Percentiles rank a stretch among this genome's conserved stretches.
These are phyloP conservation scores for Hemiscyllium ocellatum DNA, from an alignment of 2,113 vertebrate species.

Conservation along the genomic window DNA sequence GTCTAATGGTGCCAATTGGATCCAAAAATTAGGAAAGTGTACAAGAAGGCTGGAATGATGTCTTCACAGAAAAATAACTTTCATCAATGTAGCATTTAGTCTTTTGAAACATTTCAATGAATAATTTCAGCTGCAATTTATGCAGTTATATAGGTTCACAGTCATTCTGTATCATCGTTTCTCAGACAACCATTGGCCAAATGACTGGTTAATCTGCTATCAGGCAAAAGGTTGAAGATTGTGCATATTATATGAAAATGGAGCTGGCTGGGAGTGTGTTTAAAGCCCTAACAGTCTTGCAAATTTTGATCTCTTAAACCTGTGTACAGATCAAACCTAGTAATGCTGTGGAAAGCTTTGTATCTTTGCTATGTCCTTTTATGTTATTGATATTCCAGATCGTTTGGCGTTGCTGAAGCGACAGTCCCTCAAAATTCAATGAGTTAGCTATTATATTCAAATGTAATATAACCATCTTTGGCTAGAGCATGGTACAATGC, in stretches of 20 bases:
- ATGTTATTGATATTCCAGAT: neutral
- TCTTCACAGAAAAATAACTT: neutral
- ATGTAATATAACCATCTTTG: too few species aligned
- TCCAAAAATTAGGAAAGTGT: neutral
- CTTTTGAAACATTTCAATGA: neutral
- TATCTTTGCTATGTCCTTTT: neutral
- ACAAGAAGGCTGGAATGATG: neutral
- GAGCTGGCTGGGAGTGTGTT: slow-evolving; percentile 30
- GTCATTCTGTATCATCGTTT: neutral
- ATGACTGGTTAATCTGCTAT: neutral
- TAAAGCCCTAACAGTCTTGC: neutral
- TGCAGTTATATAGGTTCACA: neutral
- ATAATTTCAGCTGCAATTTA: neutral
- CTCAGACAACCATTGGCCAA: neutral
- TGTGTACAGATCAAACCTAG: neutral
- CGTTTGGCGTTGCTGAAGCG: neutral
- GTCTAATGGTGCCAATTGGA: neutral
- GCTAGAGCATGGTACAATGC: neutral
- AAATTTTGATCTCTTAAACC: neutral
- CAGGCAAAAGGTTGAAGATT: neutral
- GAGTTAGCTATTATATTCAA: too few species aligned
- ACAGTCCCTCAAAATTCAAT: neutral
- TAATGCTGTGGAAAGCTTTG: neutral
- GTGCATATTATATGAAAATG: slow-evolving; percentile 9
- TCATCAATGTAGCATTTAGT: neutral